phyloP scores from a whole-genome alignment of 2,888 invertebrate genomes.

The Spisula subtruncata region DNA sequence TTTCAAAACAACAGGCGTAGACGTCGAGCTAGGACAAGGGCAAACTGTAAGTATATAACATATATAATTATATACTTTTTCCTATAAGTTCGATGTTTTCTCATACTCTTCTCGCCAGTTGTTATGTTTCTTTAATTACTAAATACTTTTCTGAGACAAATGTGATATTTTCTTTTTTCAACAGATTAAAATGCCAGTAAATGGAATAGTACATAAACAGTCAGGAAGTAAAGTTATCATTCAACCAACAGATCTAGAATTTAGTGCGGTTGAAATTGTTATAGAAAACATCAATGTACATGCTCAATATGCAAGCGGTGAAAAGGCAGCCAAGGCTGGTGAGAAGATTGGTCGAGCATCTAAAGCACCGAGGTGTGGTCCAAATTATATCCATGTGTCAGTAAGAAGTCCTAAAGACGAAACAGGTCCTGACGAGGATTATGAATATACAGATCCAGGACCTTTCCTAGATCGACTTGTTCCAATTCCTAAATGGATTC shows the following conservation, averaged over 20 bases:
- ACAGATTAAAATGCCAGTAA: constrained; percentile 63
- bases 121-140: no score
- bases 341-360: constrained; percentile 63
- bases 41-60: constrained; percentile 55
- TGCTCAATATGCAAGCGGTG: constrained; percentile 37
- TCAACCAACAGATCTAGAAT: constrained; percentile 67
- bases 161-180: neutral
- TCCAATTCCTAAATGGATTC: constrained; percentile 74
- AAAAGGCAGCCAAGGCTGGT: constrained; percentile 45
- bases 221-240: constrained; percentile 61
- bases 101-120: neutral
- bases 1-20: constrained; percentile 64
- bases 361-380: constrained; percentile 35
- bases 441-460: constrained; percentile 76
- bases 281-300: constrained; percentile 71
- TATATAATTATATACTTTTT: neutral
- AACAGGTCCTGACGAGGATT: constrained; percentile 60
- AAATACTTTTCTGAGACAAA: no score
- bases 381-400: constrained; percentile 74
- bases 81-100: neutral
- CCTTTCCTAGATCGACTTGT: constrained; percentile 73
- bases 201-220: constrained; percentile 53
- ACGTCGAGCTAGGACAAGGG: constrained; percentile 56
- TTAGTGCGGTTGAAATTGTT: constrained; percentile 71
- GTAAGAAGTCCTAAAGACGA: constrained; percentile 59